Evolutionary conservation across 2,113 vertebrate species (phyloP), one percentile per base, ranked within the genome.

Genomic region (Epinephelus moara): DNA sequence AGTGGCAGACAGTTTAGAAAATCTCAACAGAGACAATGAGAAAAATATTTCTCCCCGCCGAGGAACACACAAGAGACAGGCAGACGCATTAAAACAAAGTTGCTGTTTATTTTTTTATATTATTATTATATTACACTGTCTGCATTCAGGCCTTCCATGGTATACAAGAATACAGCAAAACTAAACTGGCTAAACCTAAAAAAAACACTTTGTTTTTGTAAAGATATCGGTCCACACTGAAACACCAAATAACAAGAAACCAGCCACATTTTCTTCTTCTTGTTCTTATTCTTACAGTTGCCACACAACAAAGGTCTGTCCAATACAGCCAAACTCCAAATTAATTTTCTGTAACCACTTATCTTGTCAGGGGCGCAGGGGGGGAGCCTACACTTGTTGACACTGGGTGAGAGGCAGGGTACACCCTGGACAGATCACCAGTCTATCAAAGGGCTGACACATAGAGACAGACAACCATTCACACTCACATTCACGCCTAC

Each of bases 1-100:
- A 87, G 70, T 70, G 19, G 40, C 80, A 81, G 49, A 64, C 79
- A 85, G 70, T 82, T 63, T 80, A 77, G 77, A 59, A 72, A 72
- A 78, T 78, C 27, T 85, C 19, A 33, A 67, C n/a, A 60, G 52
- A 64, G 70, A 81, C 61, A 77, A 82, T 45, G 61, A 27, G 53
- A 42, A 64, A 80, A 61, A 42, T 80, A 70, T 49, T 59, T 55
- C 21, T 55, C 57, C 64, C 57, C 30, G 13, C 37, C 47, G 4
- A 66, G 56, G 40, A 25, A n/a, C 62, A 21, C 19, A 6, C 30
- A 45, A 12, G 42, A 45, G 42, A 45, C 57, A 21, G 19, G 18
- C 27, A 67, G 27, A 80, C 42, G 61, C 19, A 78, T 30, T 18
- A 71, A 69, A 71, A 76, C 30, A 63, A 64, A 61, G 33, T 9